Evolutionary conservation across 2,797 vertebrate genomes (phyloP).

Genomic region (Chelmon rostratus): DNA sequence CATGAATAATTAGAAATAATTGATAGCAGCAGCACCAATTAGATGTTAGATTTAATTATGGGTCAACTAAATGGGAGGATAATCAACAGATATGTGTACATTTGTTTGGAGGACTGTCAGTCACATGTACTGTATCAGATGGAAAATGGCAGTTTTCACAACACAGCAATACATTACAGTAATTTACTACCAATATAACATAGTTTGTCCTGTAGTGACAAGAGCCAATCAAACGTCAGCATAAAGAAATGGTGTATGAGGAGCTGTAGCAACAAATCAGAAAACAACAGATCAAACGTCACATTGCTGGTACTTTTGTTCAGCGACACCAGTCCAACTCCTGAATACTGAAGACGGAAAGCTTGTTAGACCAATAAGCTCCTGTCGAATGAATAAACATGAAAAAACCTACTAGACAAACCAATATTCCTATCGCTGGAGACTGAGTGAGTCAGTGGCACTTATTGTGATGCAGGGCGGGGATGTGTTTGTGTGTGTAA

Average conservation of each 20-base stretch:
- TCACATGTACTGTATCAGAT: constrained; percentile 5
- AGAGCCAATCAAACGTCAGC: constrained; percentile 18
- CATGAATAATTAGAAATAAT: constrained; percentile 12
- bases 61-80: background rate
- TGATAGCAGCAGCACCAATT: background rate
- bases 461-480: constrained; percentile 25
- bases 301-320: background rate
- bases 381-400: constrained; percentile 18
- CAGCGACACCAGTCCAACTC: background rate
- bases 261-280: background rate
- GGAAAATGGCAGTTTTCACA: constrained; percentile 17
- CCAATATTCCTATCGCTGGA: constrained; percentile 1
- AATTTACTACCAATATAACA: constrained; percentile 10
- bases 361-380: background rate
- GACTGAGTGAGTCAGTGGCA: constrained; percentile 38
- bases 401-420: constrained; percentile 21
- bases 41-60: background rate
- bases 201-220: background rate
- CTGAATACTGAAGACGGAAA: constrained; percentile 15
- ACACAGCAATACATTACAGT: constrained; percentile 17
- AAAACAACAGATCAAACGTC: constrained; percentile 26
- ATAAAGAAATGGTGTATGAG: background rate
- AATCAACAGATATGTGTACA: background rate
- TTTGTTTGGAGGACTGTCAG: background rate
- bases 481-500: constrained; percentile 18